Conservation (phyloP, 1,140 invertebrate genomes). For the Scaptomyza hsui region DNA sequence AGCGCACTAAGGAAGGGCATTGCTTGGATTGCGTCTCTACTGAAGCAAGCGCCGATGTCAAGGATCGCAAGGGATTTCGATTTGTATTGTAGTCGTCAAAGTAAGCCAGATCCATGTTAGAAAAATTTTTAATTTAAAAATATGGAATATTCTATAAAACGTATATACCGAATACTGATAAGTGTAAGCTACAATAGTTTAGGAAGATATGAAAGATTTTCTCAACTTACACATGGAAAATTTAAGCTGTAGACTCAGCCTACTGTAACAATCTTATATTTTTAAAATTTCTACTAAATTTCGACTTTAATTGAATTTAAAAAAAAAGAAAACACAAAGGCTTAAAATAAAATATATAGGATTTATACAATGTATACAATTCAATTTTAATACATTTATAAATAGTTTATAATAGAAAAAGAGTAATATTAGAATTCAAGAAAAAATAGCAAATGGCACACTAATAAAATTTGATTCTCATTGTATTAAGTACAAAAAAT, state of each 20-base stretch:
- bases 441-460: constrained; percentile 65
- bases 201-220: background rate
- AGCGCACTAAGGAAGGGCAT: background rate
- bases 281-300: too few relatives aligned
- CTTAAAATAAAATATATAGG: background rate
- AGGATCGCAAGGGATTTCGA: background rate
- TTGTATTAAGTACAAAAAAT: constrained; percentile 35
- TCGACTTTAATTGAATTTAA: too few relatives aligned
- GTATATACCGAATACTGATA: too few relatives aligned
- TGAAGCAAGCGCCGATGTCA: too few relatives aligned
- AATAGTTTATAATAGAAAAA: constrained; percentile 26
- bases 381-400: constrained; percentile 31
- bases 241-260: background rate
- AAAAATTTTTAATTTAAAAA: too few relatives aligned
- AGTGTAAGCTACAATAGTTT: background rate
- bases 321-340: background rate
- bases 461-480: constrained; percentile 16
- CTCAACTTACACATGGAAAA: background rate
- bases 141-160: too few relatives aligned
- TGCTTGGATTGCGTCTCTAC: too few relatives aligned
- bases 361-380: constrained; percentile 6
- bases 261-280: background rate
- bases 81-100: too few relatives aligned
- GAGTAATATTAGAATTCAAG: constrained; percentile 22
- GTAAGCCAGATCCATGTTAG: too few relatives aligned